Base-by-base conservation (phyloP, 2,888 invertebrate genomes). In the Tricholauxania praeusta region DNA sequence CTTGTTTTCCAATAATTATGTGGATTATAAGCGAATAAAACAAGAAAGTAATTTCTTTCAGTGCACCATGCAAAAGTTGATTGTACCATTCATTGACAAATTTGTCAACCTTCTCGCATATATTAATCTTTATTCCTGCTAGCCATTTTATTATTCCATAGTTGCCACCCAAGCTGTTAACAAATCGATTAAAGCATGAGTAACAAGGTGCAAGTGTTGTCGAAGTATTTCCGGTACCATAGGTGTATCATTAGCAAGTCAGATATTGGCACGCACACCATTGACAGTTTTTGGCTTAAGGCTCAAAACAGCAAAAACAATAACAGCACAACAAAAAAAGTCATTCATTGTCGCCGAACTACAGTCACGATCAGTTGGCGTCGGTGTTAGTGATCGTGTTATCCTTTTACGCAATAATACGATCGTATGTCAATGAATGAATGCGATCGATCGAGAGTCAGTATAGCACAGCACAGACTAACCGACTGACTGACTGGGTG, bases 121-220 rank as follows among this genome's bases (percentile, higher is more conserved):
- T 19, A n/a, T 64, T 39, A 39, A 39, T 39, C 39, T 39, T 39
- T 39, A 39, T 39, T 39, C 8, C 39, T 39, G 7, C 39, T 39
- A 10, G 17, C 62, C n/a, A 17, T 52, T 17, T 12, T 39, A 17
- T 57, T 47, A 62, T 32, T 28, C 49, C 17, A 12, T 17, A 12
- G 15, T 60, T 76, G n/a, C 85, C 84, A 84, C 85, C 83, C 85
- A 84, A 80, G 78, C 80, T 82, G 85, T 82, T 80, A 72, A 79
- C 75, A 81, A 83, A 82, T 83, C 80, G 81, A 83, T 84, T 83
- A 79, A 78, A 79, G 76, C 82, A 57, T 57, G 55, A 62, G 68
- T 62, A 64, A 67, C 82, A 84, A 83, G 83, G 82, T 83, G 81
- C 83, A 82, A 82, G 77, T 71, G n/a, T 28, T 32, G 19, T 67